Evolutionary conservation across 2,797 vertebrate genomes (phyloP).

Genomic region (Coranthus polyacanthus): DNA sequence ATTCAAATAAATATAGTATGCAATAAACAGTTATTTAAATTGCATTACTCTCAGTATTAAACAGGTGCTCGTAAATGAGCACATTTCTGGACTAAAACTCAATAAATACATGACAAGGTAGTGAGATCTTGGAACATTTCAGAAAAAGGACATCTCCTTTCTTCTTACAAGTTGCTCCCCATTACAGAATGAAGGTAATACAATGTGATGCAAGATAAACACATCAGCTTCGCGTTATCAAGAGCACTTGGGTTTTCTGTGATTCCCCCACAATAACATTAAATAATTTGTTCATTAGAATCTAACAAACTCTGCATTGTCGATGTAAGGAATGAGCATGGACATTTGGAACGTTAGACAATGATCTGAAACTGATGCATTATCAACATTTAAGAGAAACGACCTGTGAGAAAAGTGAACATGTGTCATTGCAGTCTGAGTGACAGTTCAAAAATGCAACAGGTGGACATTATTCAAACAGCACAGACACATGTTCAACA

Average conservation of each 20-base stretch:
- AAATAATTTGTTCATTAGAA: conserved; percentile 16
- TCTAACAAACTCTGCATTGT: conserved; percentile 3
- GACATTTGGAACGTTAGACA: conserved; percentile 8
- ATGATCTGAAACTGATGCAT: conserved; percentile 1
- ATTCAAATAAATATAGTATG: conserved; percentile 65
- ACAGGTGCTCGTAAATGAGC: conserved; percentile 14
- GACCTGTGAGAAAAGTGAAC: conserved; percentile 19
- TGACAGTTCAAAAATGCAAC: conserved; percentile 23
- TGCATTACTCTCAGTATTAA: conserved; percentile 41
- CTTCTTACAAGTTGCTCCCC: conserved; percentile 3
- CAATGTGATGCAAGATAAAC: background rate
- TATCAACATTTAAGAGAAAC: conserved; percentile 5
- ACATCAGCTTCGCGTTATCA: conserved; percentile 48
- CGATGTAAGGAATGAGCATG: background rate
- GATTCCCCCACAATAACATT: conserved; percentile 15
- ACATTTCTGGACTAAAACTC: conserved; percentile 12
- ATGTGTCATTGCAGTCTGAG: background rate
- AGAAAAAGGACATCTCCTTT: conserved; percentile 4
- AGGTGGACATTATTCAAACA: conserved; percentile 15
- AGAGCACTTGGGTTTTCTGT: conserved; percentile 76
- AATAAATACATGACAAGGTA: conserved; percentile 24
- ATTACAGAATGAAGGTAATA: conserved; percentile 19
- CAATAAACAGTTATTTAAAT: conserved; percentile 48
- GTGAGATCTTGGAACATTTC: background rate
- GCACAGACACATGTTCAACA: conserved; percentile 32